These are phyloP conservation scores for Drosophila austrosaltans DNA, from an alignment of 2,888 invertebrate species.

Conservation along the genomic window DNA sequence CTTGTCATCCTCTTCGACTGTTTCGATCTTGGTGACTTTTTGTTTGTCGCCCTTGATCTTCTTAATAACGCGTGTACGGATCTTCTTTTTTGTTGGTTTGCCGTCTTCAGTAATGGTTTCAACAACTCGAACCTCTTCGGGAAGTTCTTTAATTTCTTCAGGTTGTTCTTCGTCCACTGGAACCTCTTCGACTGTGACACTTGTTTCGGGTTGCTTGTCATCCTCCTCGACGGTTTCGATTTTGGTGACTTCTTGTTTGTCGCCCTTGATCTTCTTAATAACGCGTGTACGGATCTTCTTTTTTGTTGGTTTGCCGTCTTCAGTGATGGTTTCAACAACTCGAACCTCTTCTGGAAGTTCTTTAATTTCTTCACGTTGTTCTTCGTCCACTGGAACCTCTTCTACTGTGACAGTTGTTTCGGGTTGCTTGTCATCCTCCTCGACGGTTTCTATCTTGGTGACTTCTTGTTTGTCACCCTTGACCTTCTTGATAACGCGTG, in stretches of 20 bases:
- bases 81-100: constrained; percentile 49
- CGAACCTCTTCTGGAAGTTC: constrained; percentile 51
- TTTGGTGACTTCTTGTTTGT: constrained; percentile 41
- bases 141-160: constrained; percentile 39
- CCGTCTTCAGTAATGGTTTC: constrained; percentile 45
- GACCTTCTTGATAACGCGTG: constrained; percentile 52
- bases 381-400: constrained; percentile 30
- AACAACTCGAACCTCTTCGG: constrained; percentile 44
- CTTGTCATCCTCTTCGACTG: constrained; percentile 51
- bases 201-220: constrained; percentile 43
- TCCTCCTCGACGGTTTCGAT: constrained; percentile 50
- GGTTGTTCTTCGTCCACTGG: constrained; percentile 21
- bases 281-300: constrained; percentile 38
- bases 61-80: constrained; percentile 51
- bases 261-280: constrained; percentile 42
- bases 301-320: constrained; percentile 41
- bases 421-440: constrained; percentile 45
- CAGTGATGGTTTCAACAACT: constrained; percentile 39
- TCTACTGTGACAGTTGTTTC: constrained; percentile 49
- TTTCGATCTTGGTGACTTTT: constrained; percentile 55
- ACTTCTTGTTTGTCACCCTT: constrained; percentile 54
- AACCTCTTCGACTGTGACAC: constrained; percentile 41
- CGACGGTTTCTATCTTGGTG: constrained; percentile 54
- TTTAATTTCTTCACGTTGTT: constrained; percentile 23
- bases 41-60: constrained; percentile 56